These are phyloP conservation scores for Sthenelais limicola DNA, from an alignment of 2,888 invertebrate species.

Conservation along the genomic window DNA sequence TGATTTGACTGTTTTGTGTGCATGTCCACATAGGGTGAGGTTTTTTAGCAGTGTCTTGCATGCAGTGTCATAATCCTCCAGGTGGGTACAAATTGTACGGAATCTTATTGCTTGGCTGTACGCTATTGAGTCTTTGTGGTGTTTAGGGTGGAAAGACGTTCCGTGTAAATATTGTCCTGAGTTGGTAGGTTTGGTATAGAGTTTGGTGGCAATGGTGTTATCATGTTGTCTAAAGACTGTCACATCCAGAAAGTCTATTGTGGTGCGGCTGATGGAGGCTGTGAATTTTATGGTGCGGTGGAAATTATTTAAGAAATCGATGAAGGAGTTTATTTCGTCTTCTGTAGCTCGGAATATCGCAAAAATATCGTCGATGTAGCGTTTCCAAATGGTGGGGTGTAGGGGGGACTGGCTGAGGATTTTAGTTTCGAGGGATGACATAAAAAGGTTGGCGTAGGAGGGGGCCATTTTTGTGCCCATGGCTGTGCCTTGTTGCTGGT, in stretches of 20 bases:
- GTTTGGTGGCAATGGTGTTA: neutral
- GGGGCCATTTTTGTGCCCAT: conserved; percentile 51
- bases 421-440: conserved; percentile 45
- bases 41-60: neutral
- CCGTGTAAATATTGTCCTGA: neutral
- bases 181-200: conserved; percentile 20
- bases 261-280: too few relatives aligned
- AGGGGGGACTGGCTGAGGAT: conserved; percentile 18
- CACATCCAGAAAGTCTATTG: conserved; percentile 2
- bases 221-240: neutral
- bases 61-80: neutral
- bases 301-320: neutral
- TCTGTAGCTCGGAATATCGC: conserved; percentile 41
- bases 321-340: neutral
- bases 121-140: neutral
- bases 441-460: conserved; percentile 47
- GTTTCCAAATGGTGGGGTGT: conserved; percentile 34
- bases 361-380: conserved; percentile 50
- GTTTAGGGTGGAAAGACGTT: neutral
- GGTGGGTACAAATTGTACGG: neutral
- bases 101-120: neutral
- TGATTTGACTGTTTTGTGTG: neutral
- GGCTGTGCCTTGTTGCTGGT: conserved; percentile 47
- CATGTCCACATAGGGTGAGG: neutral
- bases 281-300: conserved; percentile 24